Conservation (phyloP, 2,888 invertebrate species). For the Sabatieria punctata region DNA sequence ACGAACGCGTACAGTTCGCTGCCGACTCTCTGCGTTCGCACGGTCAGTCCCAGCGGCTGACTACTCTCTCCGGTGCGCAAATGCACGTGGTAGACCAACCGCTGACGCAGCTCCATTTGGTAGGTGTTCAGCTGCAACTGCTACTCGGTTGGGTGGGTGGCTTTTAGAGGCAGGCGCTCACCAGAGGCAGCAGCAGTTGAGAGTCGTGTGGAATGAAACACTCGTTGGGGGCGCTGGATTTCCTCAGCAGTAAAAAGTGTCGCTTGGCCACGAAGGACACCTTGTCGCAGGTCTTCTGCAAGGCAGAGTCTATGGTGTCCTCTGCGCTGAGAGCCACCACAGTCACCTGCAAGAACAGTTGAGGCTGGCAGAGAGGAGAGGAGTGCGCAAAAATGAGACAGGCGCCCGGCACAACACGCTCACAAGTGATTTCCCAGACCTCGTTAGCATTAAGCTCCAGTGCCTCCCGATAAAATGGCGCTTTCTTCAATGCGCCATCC, state of each 20-base stretch:
- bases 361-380: no score
- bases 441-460: no score
- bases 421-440: no score
- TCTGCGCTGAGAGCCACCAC: slow-evolving; percentile 4
- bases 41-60: slow-evolving; percentile 8
- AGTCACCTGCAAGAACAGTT: slow-evolving; percentile 4
- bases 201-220: slow-evolving; percentile 3
- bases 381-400: no score
- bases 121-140: slow-evolving; percentile 3
- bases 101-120: slow-evolving; percentile 9
- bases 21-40: slow-evolving; percentile 1
- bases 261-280: slow-evolving; percentile 3
- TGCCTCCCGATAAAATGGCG: no score
- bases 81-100: slow-evolving; percentile 10
- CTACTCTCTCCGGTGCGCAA: neutral
- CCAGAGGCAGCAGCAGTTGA: neutral
- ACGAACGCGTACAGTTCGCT: slow-evolving; percentile 3
- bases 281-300: slow-evolving; percentile 7
- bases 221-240: slow-evolving; percentile 1
- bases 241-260: slow-evolving; percentile 8
- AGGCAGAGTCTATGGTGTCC: slow-evolving; percentile 8
- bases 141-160: neutral
- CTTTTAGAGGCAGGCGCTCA: neutral
- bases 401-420: no score
- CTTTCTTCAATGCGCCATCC: no score